phyloP scores from a whole-genome alignment of 2,113 vertebrate species.

The Chloropsis cyanopogon region DNA sequence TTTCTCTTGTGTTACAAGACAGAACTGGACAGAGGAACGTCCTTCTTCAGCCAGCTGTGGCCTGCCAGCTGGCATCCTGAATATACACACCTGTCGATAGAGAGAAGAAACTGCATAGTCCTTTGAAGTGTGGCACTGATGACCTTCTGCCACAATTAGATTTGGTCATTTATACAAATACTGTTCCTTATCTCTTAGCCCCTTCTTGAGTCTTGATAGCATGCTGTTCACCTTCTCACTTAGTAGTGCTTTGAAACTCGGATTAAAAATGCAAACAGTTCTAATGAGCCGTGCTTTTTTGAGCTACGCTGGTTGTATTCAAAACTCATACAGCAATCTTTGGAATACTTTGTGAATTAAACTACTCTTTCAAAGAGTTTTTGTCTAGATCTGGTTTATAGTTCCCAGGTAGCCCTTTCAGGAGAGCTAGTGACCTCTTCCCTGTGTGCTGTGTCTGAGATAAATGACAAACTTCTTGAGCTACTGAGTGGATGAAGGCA shows the following conservation, averaged over 20 bases:
- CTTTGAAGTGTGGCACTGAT: background rate
- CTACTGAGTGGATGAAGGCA: background rate
- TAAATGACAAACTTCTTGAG: background rate
- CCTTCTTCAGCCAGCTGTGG: background rate
- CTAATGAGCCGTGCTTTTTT: background rate
- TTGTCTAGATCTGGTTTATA: background rate
- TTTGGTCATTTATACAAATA: background rate
- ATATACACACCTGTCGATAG: accelerated
- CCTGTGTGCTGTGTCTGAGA: background rate
- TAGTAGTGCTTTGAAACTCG: slow-evolving; percentile 5
- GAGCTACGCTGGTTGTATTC: background rate
- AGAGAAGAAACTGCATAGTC: background rate
- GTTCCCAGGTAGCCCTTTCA: background rate
- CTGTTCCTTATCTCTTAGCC: background rate
- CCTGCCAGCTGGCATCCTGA: background rate
- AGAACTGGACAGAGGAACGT: background rate
- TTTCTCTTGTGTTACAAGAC: background rate
- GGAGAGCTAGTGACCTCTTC: background rate
- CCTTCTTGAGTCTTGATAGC: background rate
- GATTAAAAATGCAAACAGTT: background rate
- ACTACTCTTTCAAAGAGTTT: background rate
- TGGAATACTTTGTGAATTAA: background rate
- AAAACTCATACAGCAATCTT: background rate
- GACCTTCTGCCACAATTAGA: background rate
- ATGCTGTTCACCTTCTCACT: background rate